Conservation (phyloP, 2,797 vertebrate genomes). For the Artibeus lituratus region DNA sequence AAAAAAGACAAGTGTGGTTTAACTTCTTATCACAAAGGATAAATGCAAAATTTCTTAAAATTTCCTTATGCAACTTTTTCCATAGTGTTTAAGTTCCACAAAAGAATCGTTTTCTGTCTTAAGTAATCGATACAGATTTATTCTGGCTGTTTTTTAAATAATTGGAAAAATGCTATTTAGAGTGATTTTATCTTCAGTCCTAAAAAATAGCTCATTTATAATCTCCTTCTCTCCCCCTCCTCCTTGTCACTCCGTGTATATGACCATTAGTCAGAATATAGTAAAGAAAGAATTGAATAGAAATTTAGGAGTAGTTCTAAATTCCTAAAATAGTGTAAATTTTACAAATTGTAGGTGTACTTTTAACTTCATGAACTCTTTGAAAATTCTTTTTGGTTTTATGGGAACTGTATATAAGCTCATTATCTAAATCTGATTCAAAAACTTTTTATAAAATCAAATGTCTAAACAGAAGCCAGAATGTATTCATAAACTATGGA, state of each 20-base stretch:
- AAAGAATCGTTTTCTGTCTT: background rate
- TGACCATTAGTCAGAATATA: background rate
- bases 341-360: background rate
- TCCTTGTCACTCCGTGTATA: background rate
- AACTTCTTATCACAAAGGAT: background rate
- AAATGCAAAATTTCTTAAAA: background rate
- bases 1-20: background rate
- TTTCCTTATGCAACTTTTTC: background rate
- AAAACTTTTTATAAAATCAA: conserved; percentile 65
- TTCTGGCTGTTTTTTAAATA: background rate
- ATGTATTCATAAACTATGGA: conserved; percentile 73
- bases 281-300: background rate
- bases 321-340: background rate
- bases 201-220: background rate
- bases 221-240: background rate
- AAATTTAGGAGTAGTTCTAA: background rate
- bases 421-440: conserved; percentile 19
- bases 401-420: background rate
- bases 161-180: background rate
- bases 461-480: conserved; percentile 72
- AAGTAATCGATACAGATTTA: background rate
- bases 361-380: conserved; percentile 35
- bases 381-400: conserved; percentile 38
- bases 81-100: background rate
- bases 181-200: background rate